These are phyloP conservation scores for Sarcophaga rosellei DNA, from an alignment of 2,888 invertebrate genomes.

Conservation along the genomic window DNA sequence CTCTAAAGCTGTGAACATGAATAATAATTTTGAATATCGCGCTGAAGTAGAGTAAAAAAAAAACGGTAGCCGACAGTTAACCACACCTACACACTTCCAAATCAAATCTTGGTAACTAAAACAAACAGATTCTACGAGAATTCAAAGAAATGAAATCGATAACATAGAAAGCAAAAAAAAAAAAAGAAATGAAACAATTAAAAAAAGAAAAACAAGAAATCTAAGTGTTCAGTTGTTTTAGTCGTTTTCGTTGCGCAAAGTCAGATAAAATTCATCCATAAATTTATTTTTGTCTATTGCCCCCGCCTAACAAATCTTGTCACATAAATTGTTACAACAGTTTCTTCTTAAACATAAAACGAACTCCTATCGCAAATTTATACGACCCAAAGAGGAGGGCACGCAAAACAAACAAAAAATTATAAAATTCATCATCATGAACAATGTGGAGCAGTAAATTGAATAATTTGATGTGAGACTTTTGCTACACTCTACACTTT, in stretches of 20 bases:
- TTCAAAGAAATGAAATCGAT: constrained; percentile 16
- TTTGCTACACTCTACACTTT: too few relatives aligned
- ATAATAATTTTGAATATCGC: constrained; percentile 49
- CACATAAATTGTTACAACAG: constrained; percentile 58
- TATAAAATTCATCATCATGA: background rate
- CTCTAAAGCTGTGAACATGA: constrained; percentile 55
- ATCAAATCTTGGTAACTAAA: constrained; percentile 43
- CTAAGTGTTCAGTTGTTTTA: constrained; percentile 52
- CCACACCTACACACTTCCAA: constrained; percentile 64
- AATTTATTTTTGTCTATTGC: constrained; percentile 55
- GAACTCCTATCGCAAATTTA: constrained; percentile 10
- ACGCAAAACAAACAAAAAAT: background rate
- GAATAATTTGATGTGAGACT: too few relatives aligned
- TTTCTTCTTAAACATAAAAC: constrained; percentile 45
- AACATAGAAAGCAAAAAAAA: constrained; percentile 21
- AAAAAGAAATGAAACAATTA: constrained; percentile 18
- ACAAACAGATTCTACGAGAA: constrained; percentile 22
- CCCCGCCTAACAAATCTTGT: constrained; percentile 61
- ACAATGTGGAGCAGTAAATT: too few relatives aligned
- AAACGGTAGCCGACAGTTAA: constrained; percentile 67
- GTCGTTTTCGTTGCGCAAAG: constrained; percentile 35
- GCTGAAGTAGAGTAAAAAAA: constrained; percentile 2
- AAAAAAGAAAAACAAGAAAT: constrained; percentile 35
- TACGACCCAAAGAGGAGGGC: constrained; percentile 12
- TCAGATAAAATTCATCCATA: constrained; percentile 54